phyloP scores from a whole-genome alignment of 2,113 vertebrate genomes.

The Myotis brandtii region DNA sequence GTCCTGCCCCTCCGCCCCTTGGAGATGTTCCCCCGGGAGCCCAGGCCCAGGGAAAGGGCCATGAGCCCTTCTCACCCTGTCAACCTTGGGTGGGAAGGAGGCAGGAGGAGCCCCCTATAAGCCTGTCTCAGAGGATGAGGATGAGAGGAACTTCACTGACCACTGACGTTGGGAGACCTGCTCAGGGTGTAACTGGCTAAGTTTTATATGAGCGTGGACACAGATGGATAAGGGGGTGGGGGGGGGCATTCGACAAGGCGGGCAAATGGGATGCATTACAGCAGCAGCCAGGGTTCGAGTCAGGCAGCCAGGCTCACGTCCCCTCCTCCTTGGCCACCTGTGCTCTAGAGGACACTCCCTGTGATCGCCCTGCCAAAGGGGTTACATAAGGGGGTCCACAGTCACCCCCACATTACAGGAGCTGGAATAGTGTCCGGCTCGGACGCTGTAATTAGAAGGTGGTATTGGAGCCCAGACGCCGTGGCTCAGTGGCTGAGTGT shows the following conservation, averaged over 20 bases:
- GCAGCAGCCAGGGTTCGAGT: not conserved
- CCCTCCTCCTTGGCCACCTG: not conserved
- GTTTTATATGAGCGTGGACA: not conserved
- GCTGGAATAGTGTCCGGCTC: no score
- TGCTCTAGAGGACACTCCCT: not conserved
- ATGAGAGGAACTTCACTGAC: not conserved
- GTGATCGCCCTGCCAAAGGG: slow-evolving; percentile 15
- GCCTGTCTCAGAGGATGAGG: not conserved
- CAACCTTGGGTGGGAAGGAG: not conserved
- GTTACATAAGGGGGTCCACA: not conserved
- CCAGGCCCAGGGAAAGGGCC: not conserved
- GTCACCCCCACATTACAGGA: not conserved
- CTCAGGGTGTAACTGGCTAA: not conserved
- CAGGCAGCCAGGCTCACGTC: not conserved
- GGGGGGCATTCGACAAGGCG: not conserved
- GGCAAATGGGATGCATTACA: not conserved
- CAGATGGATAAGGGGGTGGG: not conserved
- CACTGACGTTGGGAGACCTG: not conserved
- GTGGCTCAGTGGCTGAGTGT: no score
- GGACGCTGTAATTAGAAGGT: no score
- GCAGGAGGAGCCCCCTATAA: not conserved
- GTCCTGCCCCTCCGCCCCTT: not conserved
- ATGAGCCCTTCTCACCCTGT: not conserved
- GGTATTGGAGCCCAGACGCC: no score
- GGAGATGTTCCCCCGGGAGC: not conserved